Base-by-base conservation (phyloP, 2,888 invertebrate genomes). In the Troides helena region DNA sequence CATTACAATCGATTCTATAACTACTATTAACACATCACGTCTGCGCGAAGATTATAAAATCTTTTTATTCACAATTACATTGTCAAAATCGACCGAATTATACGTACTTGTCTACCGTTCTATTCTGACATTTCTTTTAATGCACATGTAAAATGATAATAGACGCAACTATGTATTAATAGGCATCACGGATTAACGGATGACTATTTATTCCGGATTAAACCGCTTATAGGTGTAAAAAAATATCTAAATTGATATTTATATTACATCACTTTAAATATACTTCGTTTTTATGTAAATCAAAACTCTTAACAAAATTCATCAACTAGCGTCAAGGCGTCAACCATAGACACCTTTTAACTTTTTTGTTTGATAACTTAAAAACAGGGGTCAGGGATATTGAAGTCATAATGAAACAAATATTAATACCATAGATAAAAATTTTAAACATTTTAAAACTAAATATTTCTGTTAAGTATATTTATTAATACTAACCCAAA, bases 131-230 rank as follows among this genome's bases (percentile, higher is more conserved):
- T 86, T 85, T 88, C 85, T 83, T 86, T 88, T 83, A 86, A 10
- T 83, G 88, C 90, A 86, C 90, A 90, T 89, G 89, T 85, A 86
- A 84, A 86, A 86, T 80, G 82, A 79, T 88, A 87, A 81, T 84
- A 85, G 83, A 86, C 86, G 85, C 85, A 85, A 73, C 76, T 79
- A 80, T 75, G 78, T 77, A 78, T 78, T 76, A 78, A 72, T 75
- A 80, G 67, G 72, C 72, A 76, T 75, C 74, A 76, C 74, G 73
- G 75, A 73, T 75, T 75, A 65, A 70, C 72, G 67, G 68, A 63
- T 72, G 71, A 75, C 74, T 77, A 77, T 69, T 72, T 71, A 74
- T 75, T 74, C 69, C 73, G 72, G 73, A 73, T 71, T 71, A 76
- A 85, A 78, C 78, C 85, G 88, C 89, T 86, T 79, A 82, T 81